These are phyloP conservation scores for Gobiocypris rarus DNA, from an alignment of 2,113 vertebrate genomes.

Conservation along the genomic window DNA sequence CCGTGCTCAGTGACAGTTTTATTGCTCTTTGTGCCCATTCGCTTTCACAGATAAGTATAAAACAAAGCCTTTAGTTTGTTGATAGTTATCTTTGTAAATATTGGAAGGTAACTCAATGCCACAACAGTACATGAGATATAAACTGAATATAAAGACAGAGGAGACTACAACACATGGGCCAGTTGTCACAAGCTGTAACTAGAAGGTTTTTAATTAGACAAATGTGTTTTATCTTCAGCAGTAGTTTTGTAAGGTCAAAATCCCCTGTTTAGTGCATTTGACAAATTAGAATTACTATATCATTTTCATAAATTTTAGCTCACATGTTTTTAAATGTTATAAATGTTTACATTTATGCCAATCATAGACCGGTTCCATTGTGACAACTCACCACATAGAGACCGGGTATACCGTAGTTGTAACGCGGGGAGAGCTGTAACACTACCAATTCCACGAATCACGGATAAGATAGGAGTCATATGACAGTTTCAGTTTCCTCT, in stretches of 20 bases:
- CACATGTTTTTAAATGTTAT: neutral
- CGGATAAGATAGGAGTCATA: too few species aligned
- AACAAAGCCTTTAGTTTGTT: conserved; percentile 16
- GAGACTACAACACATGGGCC: neutral
- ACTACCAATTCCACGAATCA: too few species aligned
- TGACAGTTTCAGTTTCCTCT: too few species aligned
- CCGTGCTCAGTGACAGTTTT: conserved; percentile 11
- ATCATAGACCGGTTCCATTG: neutral
- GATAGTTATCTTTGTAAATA: conserved; percentile 18
- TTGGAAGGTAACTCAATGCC: conserved; percentile 8
- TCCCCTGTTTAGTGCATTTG: neutral
- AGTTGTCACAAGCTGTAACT: neutral
- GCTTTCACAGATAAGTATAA: conserved; percentile 18
- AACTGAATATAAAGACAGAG: neutral
- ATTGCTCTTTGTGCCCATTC: conserved; percentile 29
- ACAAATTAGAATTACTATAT: neutral
- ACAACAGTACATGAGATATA: neutral
- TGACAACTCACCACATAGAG: too few species aligned
- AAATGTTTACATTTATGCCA: neutral
- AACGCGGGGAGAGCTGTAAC: too few species aligned
- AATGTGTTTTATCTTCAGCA: neutral
- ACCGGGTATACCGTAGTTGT: too few species aligned
- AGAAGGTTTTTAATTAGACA: neutral
- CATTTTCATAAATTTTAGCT: neutral
- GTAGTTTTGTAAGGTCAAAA: neutral